Percentiles rank a stretch among this genome's conserved stretches.
phyloP scores from a whole-genome alignment of 2,888 invertebrate species.

The Villa cingulata region DNA sequence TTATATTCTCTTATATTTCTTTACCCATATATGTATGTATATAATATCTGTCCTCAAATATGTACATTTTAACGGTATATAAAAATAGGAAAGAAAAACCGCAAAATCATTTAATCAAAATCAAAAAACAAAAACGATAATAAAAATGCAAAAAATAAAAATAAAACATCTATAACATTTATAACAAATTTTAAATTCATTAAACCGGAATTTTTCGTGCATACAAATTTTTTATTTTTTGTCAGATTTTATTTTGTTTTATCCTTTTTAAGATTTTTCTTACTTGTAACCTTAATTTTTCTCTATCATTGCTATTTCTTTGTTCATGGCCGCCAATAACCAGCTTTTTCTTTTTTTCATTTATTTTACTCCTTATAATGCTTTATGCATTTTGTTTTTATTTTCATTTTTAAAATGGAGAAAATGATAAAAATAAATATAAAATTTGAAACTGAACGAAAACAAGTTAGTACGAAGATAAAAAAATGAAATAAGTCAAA shows the following conservation, averaged over 20 bases:
- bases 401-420: neutral
- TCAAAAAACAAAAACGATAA: too few species aligned
- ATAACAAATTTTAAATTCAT: neutral
- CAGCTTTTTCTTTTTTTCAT: neutral
- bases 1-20: too few species aligned
- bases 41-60: too few species aligned
- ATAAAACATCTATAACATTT: too few species aligned
- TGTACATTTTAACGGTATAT: too few species aligned
- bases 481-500: neutral
- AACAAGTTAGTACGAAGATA: too few species aligned
- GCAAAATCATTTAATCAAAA: too few species aligned
- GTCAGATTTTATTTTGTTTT: neutral
- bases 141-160: too few species aligned
- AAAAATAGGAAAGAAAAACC: too few species aligned
- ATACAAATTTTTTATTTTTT: neutral
- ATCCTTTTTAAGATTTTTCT: neutral
- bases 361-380: neutral
- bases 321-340: neutral
- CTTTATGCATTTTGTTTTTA: too few species aligned
- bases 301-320: neutral
- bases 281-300: neutral
- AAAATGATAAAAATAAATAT: neutral
- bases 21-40: too few species aligned
- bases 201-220: neutral
- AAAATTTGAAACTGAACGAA: too few species aligned